Conservation (phyloP, 2,797 vertebrate species). For the Potorous gilbertii region DNA sequence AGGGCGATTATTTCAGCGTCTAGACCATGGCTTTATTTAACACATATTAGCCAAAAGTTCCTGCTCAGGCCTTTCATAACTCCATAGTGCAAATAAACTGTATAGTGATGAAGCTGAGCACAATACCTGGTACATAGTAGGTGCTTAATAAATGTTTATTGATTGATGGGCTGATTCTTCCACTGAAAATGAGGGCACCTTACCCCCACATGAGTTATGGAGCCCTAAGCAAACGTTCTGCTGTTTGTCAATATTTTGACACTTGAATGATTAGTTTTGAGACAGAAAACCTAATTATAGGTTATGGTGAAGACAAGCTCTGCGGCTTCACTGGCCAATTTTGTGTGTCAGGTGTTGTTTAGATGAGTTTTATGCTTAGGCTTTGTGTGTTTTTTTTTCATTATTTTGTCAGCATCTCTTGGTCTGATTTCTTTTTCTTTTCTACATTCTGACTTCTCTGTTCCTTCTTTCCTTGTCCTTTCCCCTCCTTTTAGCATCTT, state of each 20-base stretch:
- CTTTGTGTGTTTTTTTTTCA: background rate
- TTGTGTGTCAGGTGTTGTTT: background rate
- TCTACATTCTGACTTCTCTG: background rate
- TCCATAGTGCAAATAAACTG: background rate
- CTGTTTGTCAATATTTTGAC: conserved; percentile 73
- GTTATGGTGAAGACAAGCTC: conserved; percentile 54
- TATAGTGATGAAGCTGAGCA: background rate
- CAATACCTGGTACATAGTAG: background rate
- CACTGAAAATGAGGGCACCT: conserved; percentile 8
- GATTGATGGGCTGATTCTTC: background rate
- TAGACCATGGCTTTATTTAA: accelerated
- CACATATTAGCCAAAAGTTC: conserved; percentile 48
- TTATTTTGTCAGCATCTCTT: background rate
- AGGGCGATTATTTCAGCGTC: background rate
- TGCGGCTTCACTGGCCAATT: conserved; percentile 28
- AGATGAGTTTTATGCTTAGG: background rate
- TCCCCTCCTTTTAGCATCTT: background rate
- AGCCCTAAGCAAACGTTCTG: conserved; percentile 13
- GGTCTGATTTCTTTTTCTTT: background rate
- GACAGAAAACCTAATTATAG: conserved; percentile 63
- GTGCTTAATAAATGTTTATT: background rate
- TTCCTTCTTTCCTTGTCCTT: background rate
- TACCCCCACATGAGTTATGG: conserved; percentile 59
- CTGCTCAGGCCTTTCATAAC: background rate
- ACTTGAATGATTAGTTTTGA: conserved; percentile 63